Base-by-base conservation (phyloP, 2,888 invertebrate species). In the Agrotis ipsilon region DNA sequence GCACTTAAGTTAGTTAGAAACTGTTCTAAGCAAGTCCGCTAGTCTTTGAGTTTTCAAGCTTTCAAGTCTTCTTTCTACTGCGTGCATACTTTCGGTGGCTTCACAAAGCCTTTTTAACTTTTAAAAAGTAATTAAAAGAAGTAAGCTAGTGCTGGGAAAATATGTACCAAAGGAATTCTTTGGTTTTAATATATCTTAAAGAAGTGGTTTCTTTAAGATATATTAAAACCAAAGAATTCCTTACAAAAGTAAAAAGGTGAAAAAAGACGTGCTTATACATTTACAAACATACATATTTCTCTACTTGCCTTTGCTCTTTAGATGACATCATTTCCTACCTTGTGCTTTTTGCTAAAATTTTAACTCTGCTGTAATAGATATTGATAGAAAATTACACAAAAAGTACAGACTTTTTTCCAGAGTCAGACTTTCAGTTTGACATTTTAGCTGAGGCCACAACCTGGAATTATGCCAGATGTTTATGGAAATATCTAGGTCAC, bases 381-480 rank as follows among this genome's bases (percentile, higher is more conserved):
- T n/a, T n/a, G 3, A 9, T 27, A 24, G n/a, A 14, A 52, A 52
- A 49, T 39, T 48, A 32, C 18, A 16, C 32, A 11, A 14, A 24
- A 45, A 18, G 11, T 66, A 16, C 27, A n/a, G 7, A 4, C 54
- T 66, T 66, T 19, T 66, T 43, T 62, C 13, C 39, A 14, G 4
- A 60, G 60, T 46, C 16, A 61, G 39, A 52, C 11, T 1, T 71
- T 52, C n/a, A 71, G 46, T 48, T 43, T 52, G 24, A 71, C 39
- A 54, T 43, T 48, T 72, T 27, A 71, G 48, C 13, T 62, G n/a
- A 61, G 72, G 13, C 27, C 61, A n/a, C 43, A 13, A 14, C 13
- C 24, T 71, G 61, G 54, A 71, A 71, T 46, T 54, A 54, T 43
- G 72, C 61, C 72, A 72, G 39, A 19, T 46, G 24, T 71, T 11